Percentiles rank a stretch among this genome's conserved stretches.
Conservation (phyloP, 2,113 vertebrate genomes). For the Silurus asotus region DNA sequence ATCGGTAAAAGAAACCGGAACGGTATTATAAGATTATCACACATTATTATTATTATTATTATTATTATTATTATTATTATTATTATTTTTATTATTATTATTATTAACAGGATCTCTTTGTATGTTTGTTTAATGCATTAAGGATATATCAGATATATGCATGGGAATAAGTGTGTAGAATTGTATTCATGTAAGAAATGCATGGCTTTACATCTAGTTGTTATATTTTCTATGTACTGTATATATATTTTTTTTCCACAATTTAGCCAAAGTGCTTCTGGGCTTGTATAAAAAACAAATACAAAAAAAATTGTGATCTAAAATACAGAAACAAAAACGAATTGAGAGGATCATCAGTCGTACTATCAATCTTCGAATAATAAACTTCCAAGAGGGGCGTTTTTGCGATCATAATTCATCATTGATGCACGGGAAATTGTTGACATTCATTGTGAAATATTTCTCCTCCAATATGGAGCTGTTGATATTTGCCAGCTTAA, state of each 20-base stretch:
- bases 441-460: slow-evolving; percentile 63
- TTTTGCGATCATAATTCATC: slow-evolving; percentile 43
- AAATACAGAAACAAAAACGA: slow-evolving; percentile 23
- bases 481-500: slow-evolving; percentile 50
- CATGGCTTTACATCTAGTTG: not conserved
- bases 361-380: slow-evolving; percentile 30
- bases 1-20: not conserved
- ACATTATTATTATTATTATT: not conserved
- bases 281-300: not conserved
- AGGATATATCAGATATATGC: not conserved
- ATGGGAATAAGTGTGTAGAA: not conserved
- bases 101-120: not conserved
- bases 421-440: slow-evolving; percentile 51
- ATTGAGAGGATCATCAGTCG: slow-evolving; percentile 30
- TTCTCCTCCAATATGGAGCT: slow-evolving; percentile 62
- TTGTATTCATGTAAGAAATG: not conserved
- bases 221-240: not conserved
- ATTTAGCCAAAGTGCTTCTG: not conserved
- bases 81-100: not conserved
- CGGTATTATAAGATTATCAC: slow-evolving; percentile 11
- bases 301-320: not conserved
- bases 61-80: no score
- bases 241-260: not conserved
- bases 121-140: not conserved
- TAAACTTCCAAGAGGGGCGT: slow-evolving; percentile 24